Evolutionary conservation across 2,797 vertebrate genomes (phyloP).

Genomic region (Ctenochaetus hawaiiensis): DNA sequence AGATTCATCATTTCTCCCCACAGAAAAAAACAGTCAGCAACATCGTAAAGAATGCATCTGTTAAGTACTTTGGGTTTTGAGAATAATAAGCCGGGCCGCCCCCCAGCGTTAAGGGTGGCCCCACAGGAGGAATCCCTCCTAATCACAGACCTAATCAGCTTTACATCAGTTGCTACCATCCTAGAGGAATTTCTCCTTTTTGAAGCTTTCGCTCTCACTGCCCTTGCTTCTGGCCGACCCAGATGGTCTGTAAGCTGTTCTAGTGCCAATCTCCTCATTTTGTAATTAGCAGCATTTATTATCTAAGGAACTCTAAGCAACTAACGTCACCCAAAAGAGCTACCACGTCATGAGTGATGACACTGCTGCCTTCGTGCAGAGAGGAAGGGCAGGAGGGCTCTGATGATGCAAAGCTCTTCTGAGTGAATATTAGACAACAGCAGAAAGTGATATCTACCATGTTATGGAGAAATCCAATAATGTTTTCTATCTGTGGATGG

Average conservation of each 20-base stretch:
- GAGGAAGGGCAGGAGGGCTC: constrained; percentile 25
- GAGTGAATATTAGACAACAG: constrained; percentile 44
- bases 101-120: background rate
- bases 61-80: background rate
- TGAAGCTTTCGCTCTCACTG: constrained; percentile 28
- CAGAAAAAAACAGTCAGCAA: background rate
- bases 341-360: constrained; percentile 9
- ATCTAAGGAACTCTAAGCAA: constrained; percentile 34
- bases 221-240: constrained; percentile 27
- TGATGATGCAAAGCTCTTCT: constrained; percentile 38
- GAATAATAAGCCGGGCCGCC: constrained; percentile 31
- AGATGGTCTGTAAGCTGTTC: constrained; percentile 48
- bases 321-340: constrained; percentile 42
- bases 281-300: constrained; percentile 62
- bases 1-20: background rate
- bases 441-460: constrained; percentile 40
- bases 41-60: background rate
- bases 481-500: constrained; percentile 22
- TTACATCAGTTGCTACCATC: constrained; percentile 59
- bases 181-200: constrained; percentile 33
- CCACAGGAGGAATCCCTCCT: constrained; percentile 32
- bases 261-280: constrained; percentile 49
- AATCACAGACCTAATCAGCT: constrained; percentile 57
- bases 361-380: constrained; percentile 1
- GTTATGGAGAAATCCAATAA: constrained; percentile 62